Evolutionary conservation across 2,113 vertebrate species (phyloP), one percentile per base, ranked within the genome.

Genomic region (Sorex araneus): DNA sequence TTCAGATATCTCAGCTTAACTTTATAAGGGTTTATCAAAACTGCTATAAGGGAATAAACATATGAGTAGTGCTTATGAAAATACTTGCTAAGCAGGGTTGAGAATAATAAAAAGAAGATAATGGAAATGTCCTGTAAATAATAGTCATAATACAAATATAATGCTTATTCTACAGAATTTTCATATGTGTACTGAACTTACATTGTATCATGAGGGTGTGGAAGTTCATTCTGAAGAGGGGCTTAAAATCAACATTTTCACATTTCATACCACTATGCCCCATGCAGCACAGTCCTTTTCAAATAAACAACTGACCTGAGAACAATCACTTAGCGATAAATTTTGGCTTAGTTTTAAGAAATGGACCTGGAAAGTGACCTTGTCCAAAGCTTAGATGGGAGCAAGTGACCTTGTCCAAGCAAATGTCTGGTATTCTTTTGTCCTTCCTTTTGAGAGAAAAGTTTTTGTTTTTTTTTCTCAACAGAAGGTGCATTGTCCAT

Each of bases 231-330:
- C 82, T 87, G 63, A 80, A 77, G 19, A 23, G 7, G n/a, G 13
- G 2, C 13, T 63, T 9, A 30, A 67, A 60, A 66, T 4, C 16
- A 43, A 63, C 8, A 13, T 63, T 66, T 15, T 32, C 8, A 47
- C 32, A 13, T 34, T 0, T 12, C 27, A 8, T 12, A 21, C n/a
- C 8, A 1, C 32, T 18, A 36, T 54, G 23, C 0, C 4, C 60
- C 64, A 19, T 6, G 3, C 13, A 10, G 43, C 45, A 23, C 13
- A 36, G 32, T 67, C 45, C 2, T 28, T 25, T 76, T 34, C 50
- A 60, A 8, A 13, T 77, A 36, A 45, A 43, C 40, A 27, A 7
- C 18, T 34, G 28, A 45, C n/a, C 15, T 21, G 12, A 32, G 32
- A 23, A 32, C 71, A 73, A 1, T 28, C 47, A 43, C 18, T 0